phyloP scores from a whole-genome alignment of 1,140 invertebrate genomes.

The Dendrolimus punctatus region DNA sequence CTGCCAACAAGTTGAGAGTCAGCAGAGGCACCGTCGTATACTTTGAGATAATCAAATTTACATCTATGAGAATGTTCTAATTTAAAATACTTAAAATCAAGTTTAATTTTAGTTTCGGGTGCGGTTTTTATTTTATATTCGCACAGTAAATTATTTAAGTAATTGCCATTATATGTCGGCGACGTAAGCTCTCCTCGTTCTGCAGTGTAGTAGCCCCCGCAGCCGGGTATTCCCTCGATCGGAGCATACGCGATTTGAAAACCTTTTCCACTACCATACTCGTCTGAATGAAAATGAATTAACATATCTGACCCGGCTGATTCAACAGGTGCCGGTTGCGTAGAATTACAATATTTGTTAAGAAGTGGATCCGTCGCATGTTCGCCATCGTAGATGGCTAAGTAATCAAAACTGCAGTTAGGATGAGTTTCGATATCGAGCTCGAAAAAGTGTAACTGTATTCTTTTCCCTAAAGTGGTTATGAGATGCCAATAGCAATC shows the following conservation, averaged over 20 bases:
- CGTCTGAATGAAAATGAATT: conserved; percentile 87
- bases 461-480: conserved; percentile 79
- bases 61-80: conserved; percentile 76
- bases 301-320: conserved; percentile 76
- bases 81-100: conserved; percentile 78
- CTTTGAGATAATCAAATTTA: conserved; percentile 77
- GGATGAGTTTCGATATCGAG: conserved; percentile 83
- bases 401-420: conserved; percentile 85
- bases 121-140: conserved; percentile 83
- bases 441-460: conserved; percentile 87
- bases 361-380: conserved; percentile 67
- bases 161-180: conserved; percentile 74
- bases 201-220: conserved; percentile 83
- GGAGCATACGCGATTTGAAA: conserved; percentile 85
- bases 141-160: conserved; percentile 78
- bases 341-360: conserved; percentile 81
- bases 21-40: conserved; percentile 79
- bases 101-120: conserved; percentile 73
- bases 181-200: conserved; percentile 77
- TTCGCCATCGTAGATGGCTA: conserved; percentile 80
- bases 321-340: conserved; percentile 78
- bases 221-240: conserved; percentile 82
- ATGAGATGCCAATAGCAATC: conserved; percentile 86
- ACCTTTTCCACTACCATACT: conserved; percentile 75
- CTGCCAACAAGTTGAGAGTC: conserved; percentile 77